Evolutionary conservation across 2,797 vertebrate genomes (phyloP).

Genomic region (Anabacerthia variegaticeps): DNA sequence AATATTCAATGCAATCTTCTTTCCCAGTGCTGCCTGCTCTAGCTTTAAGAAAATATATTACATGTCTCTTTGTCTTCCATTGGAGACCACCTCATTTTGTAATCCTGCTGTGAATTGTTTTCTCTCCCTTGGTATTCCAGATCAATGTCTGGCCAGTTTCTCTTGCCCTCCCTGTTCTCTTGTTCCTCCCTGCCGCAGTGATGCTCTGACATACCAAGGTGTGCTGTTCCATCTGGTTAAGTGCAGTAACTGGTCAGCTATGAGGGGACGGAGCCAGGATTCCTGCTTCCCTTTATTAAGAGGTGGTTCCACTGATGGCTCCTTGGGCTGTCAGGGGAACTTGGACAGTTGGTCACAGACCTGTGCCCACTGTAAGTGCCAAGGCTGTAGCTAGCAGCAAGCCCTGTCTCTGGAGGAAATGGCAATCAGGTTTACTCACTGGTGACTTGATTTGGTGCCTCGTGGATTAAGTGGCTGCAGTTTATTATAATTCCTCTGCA

Average conservation of each 20-base stretch:
- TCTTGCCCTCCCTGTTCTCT: neutral
- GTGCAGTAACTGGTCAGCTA: neutral
- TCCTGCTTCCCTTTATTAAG: neutral
- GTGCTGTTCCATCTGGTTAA: neutral
- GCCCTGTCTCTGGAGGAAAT: neutral
- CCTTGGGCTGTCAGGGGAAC: neutral
- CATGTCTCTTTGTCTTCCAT: neutral
- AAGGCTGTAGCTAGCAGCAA: neutral
- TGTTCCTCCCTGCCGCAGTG: fast-evolving
- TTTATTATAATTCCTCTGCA: neutral
- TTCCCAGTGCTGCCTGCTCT: neutral
- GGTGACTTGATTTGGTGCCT: neutral
- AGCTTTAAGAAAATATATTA: neutral
- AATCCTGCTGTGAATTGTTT: neutral
- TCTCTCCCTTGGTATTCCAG: neutral
- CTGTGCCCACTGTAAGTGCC: too few species aligned
- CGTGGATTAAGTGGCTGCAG: neutral
- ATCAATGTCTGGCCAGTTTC: neutral
- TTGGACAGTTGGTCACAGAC: neutral
- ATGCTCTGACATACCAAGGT: neutral
- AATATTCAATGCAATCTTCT: neutral
- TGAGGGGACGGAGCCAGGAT: neutral
- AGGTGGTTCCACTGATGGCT: neutral
- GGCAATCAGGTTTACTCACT: neutral
- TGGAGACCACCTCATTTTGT: neutral